Evolutionary conservation across 2,113 vertebrate species (phyloP).

Genomic region (Mormoops blainvillei): DNA sequence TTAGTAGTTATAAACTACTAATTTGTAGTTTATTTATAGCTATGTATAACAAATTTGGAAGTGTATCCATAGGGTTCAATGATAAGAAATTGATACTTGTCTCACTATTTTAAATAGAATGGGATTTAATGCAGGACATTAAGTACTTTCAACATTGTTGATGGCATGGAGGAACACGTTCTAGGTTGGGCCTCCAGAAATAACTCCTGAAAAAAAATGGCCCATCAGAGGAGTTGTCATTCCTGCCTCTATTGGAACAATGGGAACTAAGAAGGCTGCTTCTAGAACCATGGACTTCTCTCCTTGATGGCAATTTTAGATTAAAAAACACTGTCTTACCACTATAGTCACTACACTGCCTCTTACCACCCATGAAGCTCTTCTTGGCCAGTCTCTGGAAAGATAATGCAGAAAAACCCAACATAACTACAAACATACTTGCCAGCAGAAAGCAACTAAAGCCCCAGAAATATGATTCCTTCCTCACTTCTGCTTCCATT

Average conservation of each 20-base stretch:
- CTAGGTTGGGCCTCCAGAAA: neutral
- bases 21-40: no score
- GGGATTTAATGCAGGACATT: neutral
- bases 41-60: no score
- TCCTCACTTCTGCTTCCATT: neutral
- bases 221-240: neutral
- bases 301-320: neutral
- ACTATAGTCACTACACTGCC: neutral
- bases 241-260: neutral
- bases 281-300: neutral
- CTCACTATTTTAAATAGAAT: neutral
- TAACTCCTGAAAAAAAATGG: neutral
- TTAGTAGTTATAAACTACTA: neutral
- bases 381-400: neutral
- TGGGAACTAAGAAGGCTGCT: neutral
- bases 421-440: neutral
- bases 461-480: neutral
- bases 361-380: neutral
- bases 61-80: neutral
- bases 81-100: neutral
- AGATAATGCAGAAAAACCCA: neutral
- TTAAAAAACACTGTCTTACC: neutral
- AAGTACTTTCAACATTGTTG: neutral
- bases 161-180: neutral
- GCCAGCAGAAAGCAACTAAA: neutral